These are phyloP conservation scores for Steinernema hermaphroditum DNA, from an alignment of 2,888 invertebrate species.

Conservation along the genomic window DNA sequence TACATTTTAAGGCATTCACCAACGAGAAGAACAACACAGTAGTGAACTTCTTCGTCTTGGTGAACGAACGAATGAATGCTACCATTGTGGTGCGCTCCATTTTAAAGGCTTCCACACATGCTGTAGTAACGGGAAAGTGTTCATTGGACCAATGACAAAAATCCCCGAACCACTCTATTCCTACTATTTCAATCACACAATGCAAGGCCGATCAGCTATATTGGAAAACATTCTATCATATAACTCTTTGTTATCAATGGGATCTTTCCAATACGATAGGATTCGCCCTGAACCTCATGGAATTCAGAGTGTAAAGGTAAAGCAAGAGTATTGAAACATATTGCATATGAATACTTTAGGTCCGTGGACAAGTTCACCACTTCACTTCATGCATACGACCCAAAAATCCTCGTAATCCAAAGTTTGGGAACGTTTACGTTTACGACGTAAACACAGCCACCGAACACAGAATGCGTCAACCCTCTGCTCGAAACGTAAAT, in stretches of 20 bases:
- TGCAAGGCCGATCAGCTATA: neutral
- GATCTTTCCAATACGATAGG: neutral
- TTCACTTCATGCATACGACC: neutral
- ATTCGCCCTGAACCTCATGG: neutral
- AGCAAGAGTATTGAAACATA: neutral
- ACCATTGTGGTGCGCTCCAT: neutral
- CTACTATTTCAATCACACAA: neutral
- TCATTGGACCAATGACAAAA: neutral
- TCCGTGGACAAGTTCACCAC: neutral
- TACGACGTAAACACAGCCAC: neutral
- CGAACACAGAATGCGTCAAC: neutral
- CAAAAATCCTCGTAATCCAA: neutral
- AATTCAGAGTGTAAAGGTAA: neutral
- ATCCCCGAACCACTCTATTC: neutral
- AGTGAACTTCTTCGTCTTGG: neutral
- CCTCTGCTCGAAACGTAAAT: neutral
- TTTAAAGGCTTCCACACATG: neutral
- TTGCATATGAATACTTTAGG: neutral
- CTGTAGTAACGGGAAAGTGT: no score
- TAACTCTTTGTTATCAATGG: neutral
- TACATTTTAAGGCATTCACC: no score
- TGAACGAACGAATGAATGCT: no score
- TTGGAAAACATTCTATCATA: neutral
- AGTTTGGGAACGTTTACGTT: neutral
- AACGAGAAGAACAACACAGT: no score